These are phyloP conservation scores for Atrina japonica DNA, from an alignment of 2,888 invertebrate genomes.

Conservation along the genomic window DNA sequence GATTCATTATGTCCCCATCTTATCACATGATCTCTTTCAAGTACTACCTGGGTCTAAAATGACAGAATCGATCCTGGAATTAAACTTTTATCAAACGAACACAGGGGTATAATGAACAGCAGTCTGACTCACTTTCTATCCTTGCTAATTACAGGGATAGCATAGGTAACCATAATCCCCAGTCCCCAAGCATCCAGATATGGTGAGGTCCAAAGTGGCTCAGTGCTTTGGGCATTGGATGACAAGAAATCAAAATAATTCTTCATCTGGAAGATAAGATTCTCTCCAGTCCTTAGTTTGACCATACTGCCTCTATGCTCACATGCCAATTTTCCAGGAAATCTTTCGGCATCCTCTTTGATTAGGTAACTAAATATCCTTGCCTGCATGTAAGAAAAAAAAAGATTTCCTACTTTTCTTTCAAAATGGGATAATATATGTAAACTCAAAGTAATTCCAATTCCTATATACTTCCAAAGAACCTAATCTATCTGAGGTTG, in stretches of 20 bases:
- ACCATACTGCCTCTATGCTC: conserved; percentile 78
- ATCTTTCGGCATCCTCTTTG: conserved; percentile 80
- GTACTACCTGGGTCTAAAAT: too few relatives aligned
- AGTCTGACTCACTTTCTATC: conserved; percentile 76
- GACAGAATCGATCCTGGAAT: too few relatives aligned
- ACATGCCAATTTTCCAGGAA: conserved; percentile 80
- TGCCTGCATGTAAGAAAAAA: conserved; percentile 61
- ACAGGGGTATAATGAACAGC: too few relatives aligned
- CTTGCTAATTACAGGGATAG: conserved; percentile 79
- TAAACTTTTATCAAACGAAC: too few relatives aligned
- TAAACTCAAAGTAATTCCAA: too few relatives aligned
- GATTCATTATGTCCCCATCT: too few relatives aligned
- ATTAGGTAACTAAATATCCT: conserved; percentile 81
- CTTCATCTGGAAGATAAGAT: conserved; percentile 81
- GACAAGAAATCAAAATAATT: conserved; percentile 81
- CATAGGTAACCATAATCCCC: conserved; percentile 81
- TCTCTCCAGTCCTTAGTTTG: conserved; percentile 79
- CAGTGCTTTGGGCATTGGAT: conserved; percentile 74
- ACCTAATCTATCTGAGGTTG: too few relatives aligned
- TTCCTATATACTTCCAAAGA: too few relatives aligned
- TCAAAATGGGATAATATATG: too few relatives aligned
- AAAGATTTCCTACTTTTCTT: too few relatives aligned
- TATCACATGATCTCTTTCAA: too few relatives aligned
- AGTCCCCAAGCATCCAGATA: conserved; percentile 81
- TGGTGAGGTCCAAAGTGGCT: conserved; percentile 81